phyloP scores from a whole-genome alignment of 2,797 vertebrate genomes.

The Molossus alvarezi region DNA sequence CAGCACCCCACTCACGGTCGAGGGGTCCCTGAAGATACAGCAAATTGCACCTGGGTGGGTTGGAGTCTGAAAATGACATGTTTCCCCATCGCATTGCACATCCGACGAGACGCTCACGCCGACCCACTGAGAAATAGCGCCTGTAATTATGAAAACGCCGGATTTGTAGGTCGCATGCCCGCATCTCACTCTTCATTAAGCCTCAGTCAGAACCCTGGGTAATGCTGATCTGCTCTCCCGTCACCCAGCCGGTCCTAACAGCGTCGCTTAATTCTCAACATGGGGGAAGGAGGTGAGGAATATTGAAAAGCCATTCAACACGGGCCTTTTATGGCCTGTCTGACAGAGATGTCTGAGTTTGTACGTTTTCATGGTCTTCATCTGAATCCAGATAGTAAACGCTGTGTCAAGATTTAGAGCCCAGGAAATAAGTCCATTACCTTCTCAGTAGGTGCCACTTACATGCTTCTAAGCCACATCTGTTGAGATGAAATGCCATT shows the following conservation, averaged over 20 bases:
- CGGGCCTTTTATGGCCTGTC: slow-evolving; percentile 28
- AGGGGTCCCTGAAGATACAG: fast-evolving
- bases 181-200: neutral
- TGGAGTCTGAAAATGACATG: neutral
- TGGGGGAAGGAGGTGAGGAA: neutral
- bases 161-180: fast-evolving
- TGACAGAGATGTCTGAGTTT: slow-evolving; percentile 80
- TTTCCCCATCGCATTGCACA: fast-evolving
- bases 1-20: fast-evolving
- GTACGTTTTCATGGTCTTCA: slow-evolving; percentile 83
- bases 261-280: neutral
- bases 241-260: neutral
- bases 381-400: slow-evolving; percentile 83
- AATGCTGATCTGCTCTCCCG: fast-evolving
- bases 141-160: fast-evolving
- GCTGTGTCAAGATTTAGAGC: slow-evolving; percentile 79
- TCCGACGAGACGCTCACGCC: fast-evolving
- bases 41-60: fast-evolving
- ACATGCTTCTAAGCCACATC: slow-evolving; percentile 58
- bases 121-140: neutral
- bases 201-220: neutral
- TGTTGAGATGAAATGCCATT: slow-evolving; percentile 81
- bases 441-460: slow-evolving; percentile 85
- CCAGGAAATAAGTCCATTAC: slow-evolving; percentile 85
- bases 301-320: neutral